Evolutionary conservation across 2,888 invertebrate species (phyloP), one percentile per base, ranked within the genome.

Genomic region (Diabrotica balteata): DNA sequence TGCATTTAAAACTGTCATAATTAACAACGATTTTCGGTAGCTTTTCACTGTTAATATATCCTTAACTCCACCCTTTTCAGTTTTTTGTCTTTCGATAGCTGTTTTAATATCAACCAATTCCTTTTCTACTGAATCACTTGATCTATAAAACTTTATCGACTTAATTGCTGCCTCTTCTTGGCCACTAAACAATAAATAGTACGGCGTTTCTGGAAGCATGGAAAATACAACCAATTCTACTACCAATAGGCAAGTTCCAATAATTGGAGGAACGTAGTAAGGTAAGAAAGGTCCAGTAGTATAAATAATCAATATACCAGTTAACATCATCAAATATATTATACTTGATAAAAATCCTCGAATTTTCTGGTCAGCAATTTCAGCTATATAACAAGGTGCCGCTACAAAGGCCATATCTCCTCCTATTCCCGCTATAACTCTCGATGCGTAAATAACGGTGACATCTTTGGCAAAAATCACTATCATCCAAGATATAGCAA

Each of bases 151-250:
- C 46, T 76, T 73, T 52, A 83, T 62, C 7, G 80, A 46, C 46
- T 46, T 46, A 8, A 8, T 9, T 46, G 46, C 46, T 9, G 7
- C 46, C 9, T 46, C 9, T 70, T 69, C 74, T 61, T 79, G 76
- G 9, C 75, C 77, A 64, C 78, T 76, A 32, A 78, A 70, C 5
- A 82, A 69, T 6, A 80, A 72, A 66, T 76, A 83, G 69, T 83
- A 83, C 0, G 83, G 82, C 7, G 79, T 79, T 71, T 82, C 80
- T 4, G 82, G 83, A 80, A 82, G 80, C 70, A 82, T 81, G 1
- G 79, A 73, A 9, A 8, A 46, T 46, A 46, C 9, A 8, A 46
- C 9, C 9, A 46, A 8, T 46, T 46, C 46, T 46, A 46, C 7
- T 46, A 9, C 9, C 9, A 32, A 7, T 4, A 53, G 17, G 32